A percentile compares a stretch with the other conserved stretches of the same genome.
Conservation (phyloP, 2,797 vertebrate genomes). For the Pachyuromys duprasi region DNA sequence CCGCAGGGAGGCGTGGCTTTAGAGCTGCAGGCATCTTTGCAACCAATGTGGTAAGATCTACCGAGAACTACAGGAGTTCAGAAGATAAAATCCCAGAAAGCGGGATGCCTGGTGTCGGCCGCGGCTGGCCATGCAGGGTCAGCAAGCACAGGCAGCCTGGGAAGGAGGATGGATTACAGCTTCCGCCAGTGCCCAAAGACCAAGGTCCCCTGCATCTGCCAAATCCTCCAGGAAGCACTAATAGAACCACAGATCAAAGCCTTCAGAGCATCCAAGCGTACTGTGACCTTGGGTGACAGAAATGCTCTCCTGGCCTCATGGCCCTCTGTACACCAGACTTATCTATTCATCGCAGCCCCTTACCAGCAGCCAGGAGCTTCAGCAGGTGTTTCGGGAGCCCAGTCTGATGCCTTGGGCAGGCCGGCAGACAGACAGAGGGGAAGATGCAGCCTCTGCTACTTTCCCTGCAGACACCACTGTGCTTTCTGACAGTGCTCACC, state of each 20-base stretch:
- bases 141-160: fast-evolving
- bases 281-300: not conserved
- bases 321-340: not conserved
- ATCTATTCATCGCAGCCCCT: not conserved
- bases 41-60: not conserved
- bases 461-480: conserved; percentile 49
- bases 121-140: not conserved
- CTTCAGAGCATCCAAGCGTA: not conserved
- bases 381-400: not conserved
- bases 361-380: not conserved
- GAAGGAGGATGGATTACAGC: not conserved
- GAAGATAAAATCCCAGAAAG: not conserved
- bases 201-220: not conserved
- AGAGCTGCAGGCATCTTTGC: not conserved
- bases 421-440: not conserved
- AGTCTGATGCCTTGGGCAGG: not conserved
- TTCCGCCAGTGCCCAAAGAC: not conserved
- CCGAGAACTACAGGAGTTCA: not conserved
- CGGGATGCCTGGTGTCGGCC: not conserved
- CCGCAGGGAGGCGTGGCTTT: not conserved
- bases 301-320: not conserved
- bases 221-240: conserved; percentile 1
- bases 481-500: conserved; percentile 34
- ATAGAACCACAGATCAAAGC: conserved; percentile 40
- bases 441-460: conserved; percentile 31